Evolutionary conservation across 53 echinoderm and acorn worm species (phyloP).

Genomic region (Henricia sp.): DNA sequence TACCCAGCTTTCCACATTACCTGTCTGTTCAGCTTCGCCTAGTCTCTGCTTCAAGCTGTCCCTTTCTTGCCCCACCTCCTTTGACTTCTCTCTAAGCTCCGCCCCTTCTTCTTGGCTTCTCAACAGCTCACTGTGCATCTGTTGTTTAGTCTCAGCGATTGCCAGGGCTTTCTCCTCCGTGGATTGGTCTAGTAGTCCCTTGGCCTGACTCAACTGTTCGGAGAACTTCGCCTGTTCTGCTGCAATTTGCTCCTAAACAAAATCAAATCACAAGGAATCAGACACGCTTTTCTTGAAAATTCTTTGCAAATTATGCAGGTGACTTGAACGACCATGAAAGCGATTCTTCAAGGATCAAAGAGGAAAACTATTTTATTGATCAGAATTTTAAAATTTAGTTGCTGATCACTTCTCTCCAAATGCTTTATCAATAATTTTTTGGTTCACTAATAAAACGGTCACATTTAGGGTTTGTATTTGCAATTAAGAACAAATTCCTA

Average conservation of each 20-base stretch:
- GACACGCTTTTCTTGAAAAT: neutral
- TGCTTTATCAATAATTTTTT: neutral
- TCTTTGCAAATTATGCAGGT: neutral
- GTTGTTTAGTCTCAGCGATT: constrained; percentile 91
- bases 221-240: constrained; percentile 82
- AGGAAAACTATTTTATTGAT: too few species aligned
- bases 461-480: neutral
- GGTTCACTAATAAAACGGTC: neutral
- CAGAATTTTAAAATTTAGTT: too few species aligned
- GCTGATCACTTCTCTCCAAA: neutral
- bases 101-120: constrained; percentile 70
- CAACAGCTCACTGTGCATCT: constrained; percentile 90
- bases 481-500: too few species aligned
- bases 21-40: constrained; percentile 25
- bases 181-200: constrained; percentile 80
- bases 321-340: too few species aligned
- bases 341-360: too few species aligned
- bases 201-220: constrained; percentile 90
- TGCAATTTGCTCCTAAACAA: constrained; percentile 77
- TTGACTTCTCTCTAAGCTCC: constrained; percentile 70
- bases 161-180: constrained; percentile 84
- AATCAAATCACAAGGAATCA: neutral
- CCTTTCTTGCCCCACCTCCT: constrained; percentile 60
- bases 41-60: constrained; percentile 62
- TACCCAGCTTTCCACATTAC: too few species aligned